A percentile compares a stretch with the other conserved stretches of the same genome.
Evolutionary conservation across 35 echinoderm and acorn worm species (phyloP).

Genomic region (Eucidaris tribuloides): DNA sequence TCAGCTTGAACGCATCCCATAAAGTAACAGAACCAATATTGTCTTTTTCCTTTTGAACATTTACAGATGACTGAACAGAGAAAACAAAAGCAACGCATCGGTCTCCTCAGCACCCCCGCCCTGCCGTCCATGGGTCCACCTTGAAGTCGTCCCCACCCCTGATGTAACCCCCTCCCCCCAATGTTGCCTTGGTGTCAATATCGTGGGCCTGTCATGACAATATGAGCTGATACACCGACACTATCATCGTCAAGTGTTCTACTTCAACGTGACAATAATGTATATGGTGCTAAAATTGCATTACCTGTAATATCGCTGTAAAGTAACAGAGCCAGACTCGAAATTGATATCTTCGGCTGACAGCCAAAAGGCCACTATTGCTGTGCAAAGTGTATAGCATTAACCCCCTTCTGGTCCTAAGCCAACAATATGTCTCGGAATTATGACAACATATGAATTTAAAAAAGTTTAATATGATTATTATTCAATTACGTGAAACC

Average conservation of each 20-base stretch:
- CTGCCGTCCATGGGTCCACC: conserved; percentile 50
- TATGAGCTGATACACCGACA: too few relatives aligned
- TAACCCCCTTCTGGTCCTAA: too few relatives aligned
- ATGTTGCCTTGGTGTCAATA: neutral
- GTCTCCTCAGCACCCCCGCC: conserved; percentile 66
- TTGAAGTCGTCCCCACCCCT: neutral
- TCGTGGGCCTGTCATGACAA: too few relatives aligned
- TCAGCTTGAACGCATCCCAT: neutral
- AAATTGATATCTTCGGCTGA: neutral
- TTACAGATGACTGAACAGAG: conserved; percentile 92
- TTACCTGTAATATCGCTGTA: neutral
- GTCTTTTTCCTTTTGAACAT: conserved; percentile 10
- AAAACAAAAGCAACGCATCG: conserved; percentile 90
- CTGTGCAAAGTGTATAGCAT: too few relatives aligned
- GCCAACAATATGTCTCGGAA: too few relatives aligned
- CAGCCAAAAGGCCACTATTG: too few relatives aligned
- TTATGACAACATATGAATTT: too few relatives aligned
- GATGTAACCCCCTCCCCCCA: neutral
- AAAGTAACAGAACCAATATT: neutral
- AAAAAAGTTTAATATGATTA: too few relatives aligned
- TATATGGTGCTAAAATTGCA: neutral
- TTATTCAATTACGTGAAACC: too few relatives aligned
- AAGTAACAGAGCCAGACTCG: neutral
- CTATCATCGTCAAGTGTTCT: neutral
- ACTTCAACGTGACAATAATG: neutral